These are phyloP conservation scores for Brachionus rubens DNA, from an alignment of 1,140 invertebrate species.

Conservation along the genomic window DNA sequence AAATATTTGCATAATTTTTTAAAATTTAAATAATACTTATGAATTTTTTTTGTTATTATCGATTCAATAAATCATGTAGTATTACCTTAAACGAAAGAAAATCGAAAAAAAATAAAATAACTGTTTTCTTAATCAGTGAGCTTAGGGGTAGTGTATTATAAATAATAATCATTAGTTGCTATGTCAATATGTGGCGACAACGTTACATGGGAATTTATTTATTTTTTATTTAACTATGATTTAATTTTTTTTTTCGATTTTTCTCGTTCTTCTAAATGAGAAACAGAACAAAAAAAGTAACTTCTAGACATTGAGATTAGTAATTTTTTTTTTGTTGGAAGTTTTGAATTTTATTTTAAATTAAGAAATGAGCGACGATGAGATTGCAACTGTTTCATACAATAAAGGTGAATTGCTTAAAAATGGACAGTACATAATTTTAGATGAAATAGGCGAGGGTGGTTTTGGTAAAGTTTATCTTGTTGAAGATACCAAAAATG, in stretches of 20 bases:
- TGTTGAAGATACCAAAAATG: neutral
- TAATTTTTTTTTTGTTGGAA: no score
- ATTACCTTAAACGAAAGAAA: no score
- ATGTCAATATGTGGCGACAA: constrained; percentile 1
- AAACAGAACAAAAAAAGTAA: neutral
- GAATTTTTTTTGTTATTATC: neutral
- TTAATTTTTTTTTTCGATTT: no score
- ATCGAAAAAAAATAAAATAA: no score
- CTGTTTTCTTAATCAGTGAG: neutral
- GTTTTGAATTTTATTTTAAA: no score
- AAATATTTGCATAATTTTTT: neutral
- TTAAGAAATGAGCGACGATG: constrained; percentile 20
- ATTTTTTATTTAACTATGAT: neutral
- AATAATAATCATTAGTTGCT: constrained; percentile 8
- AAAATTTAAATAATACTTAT: neutral
- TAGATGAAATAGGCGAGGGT: constrained; percentile 19
- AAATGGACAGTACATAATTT: constrained; percentile 1
- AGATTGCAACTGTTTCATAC: neutral
- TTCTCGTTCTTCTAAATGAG: no score
- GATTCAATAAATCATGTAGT: constrained; percentile 10
- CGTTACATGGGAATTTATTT: neutral
- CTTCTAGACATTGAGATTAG: no score
- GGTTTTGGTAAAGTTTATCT: constrained; percentile 28
- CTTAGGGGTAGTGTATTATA: neutral
- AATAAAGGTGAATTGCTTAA: constrained; percentile 6